Base-by-base conservation (phyloP, 1,140 invertebrate species). In the Heliconius melpomene region DNA sequence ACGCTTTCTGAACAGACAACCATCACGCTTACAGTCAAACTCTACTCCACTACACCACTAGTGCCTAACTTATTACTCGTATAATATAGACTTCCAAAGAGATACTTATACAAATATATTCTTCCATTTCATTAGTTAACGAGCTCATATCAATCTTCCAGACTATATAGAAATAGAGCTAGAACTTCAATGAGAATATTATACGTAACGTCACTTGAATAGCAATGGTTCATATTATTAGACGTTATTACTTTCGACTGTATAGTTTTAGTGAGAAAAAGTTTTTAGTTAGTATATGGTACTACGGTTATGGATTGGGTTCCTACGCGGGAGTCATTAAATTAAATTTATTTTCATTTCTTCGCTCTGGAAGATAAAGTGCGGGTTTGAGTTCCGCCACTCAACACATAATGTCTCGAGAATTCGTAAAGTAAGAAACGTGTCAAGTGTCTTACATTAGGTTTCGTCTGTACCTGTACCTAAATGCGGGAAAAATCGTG, bases 161-260 rank as follows among this genome's bases (percentile, higher is more conserved):
- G 60, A 29, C n/a, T 26, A 1, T 26, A 16, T 66, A 66, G 23
- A 66, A 26, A 66, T 26, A 66, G 60, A 29, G 29, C 23, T 66
- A 26, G 60, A 66, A 66, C 60, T 66, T 66, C 60, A 66, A 29
- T 66, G 60, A 13, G 9, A 66, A 13, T 66, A 26, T 66, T 66
- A 57, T 26, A 26, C 23, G 60, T 46, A 46, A 46, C 40, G 40
- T 26, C 23, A 26, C 74, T 76, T 80, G 75, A 70, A 76, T 72
- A 73, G 70, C 54, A 76, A 57, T 72, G 66, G 75, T 80, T 60
- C 38, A 76, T 72, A 80, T 60, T 76, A 71, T 29, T 26, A 26
- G n/a, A 20, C n/a, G n/a, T 57, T 57, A 57, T 57, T 23, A 57
- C 54, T 23, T 57, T 57, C 13, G 40, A 46, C 13, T 5, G 5